Conservation (phyloP, 1,140 invertebrate species). For the Trichoplusia ni region DNA sequence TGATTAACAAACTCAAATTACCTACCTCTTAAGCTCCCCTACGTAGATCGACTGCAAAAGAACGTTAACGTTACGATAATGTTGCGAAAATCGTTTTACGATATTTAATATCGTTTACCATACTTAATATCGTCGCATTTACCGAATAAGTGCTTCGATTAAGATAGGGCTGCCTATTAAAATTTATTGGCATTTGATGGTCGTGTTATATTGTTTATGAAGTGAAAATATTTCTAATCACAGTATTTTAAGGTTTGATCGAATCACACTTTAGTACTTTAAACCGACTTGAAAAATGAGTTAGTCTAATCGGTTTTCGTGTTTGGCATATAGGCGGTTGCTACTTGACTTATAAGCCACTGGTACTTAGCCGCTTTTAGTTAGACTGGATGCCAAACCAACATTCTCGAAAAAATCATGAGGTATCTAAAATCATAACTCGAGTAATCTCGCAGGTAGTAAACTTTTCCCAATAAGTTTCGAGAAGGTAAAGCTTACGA, state of each 20-base stretch:
- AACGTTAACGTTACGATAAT: constrained; percentile 52
- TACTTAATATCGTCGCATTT: constrained; percentile 22
- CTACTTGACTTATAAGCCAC: too few relatives aligned
- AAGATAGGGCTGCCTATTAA: constrained; percentile 44
- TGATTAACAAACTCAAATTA: constrained; percentile 3
- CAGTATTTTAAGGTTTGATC: neutral
- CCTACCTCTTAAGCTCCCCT: neutral
- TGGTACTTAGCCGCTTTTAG: too few relatives aligned
- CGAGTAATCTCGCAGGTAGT: too few relatives aligned
- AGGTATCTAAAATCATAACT: too few relatives aligned
- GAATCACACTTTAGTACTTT: neutral
- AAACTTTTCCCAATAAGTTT: too few relatives aligned
- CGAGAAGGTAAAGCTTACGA: too few relatives aligned
- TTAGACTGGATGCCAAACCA: too few relatives aligned
- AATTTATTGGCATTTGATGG: constrained; percentile 38
- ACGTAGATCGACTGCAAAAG: neutral
- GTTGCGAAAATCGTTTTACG: constrained; percentile 47
- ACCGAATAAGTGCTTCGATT: constrained; percentile 43
- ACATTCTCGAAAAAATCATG: too few relatives aligned
- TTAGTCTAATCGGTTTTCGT: too few relatives aligned
- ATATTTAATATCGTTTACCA: constrained; percentile 42
- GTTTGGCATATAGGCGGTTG: too few relatives aligned
- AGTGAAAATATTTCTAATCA: neutral
- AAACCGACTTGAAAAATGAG: neutral
- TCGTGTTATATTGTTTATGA: constrained; percentile 20